Conservation (phyloP, 2,797 vertebrate genomes). For the Pipistrellus nathusii region DNA sequence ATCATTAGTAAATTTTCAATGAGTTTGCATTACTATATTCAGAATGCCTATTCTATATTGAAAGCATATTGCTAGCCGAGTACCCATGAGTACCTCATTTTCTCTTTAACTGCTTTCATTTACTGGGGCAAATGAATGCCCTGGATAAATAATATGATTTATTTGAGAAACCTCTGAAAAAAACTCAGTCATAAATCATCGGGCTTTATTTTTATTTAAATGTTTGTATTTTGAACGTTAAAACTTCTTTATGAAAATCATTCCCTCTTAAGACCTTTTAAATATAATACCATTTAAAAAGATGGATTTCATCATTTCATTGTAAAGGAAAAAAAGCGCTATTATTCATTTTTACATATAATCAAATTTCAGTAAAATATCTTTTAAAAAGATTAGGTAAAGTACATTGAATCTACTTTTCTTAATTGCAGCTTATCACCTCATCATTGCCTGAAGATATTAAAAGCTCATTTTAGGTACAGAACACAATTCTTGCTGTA, state of each 20-base stretch:
- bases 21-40: constrained; percentile 60
- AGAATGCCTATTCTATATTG: not conserved
- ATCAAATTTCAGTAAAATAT: constrained; percentile 71
- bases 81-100: constrained; percentile 60
- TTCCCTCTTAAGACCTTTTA: constrained; percentile 44
- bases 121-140: constrained; percentile 53
- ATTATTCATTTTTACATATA: constrained; percentile 67
- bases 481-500: constrained; percentile 63
- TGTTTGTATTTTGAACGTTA: constrained; percentile 51
- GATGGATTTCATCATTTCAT: constrained; percentile 37
- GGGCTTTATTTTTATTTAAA: constrained; percentile 35
- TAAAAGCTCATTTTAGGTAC: constrained; percentile 65
- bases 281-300: constrained; percentile 65
- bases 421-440: constrained; percentile 63
- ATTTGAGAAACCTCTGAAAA: constrained; percentile 11
- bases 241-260: constrained; percentile 45
- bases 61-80: not conserved
- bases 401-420: constrained; percentile 71
- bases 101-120: constrained; percentile 43
- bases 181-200: constrained; percentile 51
- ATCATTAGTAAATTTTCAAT: constrained; percentile 53
- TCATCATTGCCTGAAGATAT: constrained; percentile 65
- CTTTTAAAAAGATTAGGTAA: constrained; percentile 67
- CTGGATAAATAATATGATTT: constrained; percentile 14
- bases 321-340: constrained; percentile 67